Base-by-base conservation (phyloP, 2,888 invertebrate species). In the Monopis laevigella region DNA sequence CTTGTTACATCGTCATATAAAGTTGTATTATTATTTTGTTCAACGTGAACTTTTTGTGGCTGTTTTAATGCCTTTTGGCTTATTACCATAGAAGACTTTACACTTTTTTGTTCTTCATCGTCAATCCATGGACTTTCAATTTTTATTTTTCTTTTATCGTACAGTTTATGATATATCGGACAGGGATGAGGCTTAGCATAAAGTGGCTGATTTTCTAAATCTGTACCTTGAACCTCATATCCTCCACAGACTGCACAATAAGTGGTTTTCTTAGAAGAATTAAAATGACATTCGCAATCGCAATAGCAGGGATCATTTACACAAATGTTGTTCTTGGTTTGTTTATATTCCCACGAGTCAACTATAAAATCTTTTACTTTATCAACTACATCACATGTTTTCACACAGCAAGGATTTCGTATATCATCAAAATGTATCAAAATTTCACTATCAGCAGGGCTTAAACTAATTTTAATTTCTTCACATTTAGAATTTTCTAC, bases 201-300 rank as follows among this genome's bases (percentile, higher is more conserved):
- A 12, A 58, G 62, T 1, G 78, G 77, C 48, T 67, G 54, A 42
- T 62, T 48, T 45, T 51, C 56, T 51, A 70, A 62, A 47, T 78
- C 77, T 21, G 66, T 62, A 10, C 78, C 78, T 16, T 73, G 49
- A 40, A 68, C 68, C 53, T 78, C 74, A 42, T 72, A 80, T 1
- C 80, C 80, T 10, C 74, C 75, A 45, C 80, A 80, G 17, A 80
- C 62, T 2, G 62, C 52, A 47, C 80, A 80, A 47, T 78, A 80
- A 18, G 74, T 75, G 2, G 77, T 77, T 46, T 72, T 68, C 14
- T 57, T 65, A 1, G 65, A 49, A 51, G 72, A 67, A 46, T 67
- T 67, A 51, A 73, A 74, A 43, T 56, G 58, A 53, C 80, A 80
- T 42, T 58, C 64, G 49, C 80, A 80, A 45, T 77, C 77, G 42